These are phyloP conservation scores for Phalacrocorax pelagicus DNA, from an alignment of 2,113 vertebrate genomes.

Conservation along the genomic window DNA sequence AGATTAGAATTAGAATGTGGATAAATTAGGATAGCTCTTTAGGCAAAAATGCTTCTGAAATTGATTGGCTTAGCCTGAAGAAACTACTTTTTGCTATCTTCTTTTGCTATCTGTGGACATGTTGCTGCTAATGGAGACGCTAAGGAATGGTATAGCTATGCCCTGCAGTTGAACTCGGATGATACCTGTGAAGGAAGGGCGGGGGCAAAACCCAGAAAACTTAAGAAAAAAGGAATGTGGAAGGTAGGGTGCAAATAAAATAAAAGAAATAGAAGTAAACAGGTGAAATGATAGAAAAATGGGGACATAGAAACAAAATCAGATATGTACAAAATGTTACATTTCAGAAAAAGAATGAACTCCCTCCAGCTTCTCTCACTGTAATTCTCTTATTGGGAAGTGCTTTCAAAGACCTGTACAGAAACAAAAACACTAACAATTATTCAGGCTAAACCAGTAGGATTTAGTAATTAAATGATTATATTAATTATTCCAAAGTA, in stretches of 20 bases:
- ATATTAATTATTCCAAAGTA: neutral
- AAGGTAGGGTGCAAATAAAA: neutral
- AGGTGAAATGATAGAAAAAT: neutral
- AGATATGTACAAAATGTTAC: neutral
- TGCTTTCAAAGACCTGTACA: neutral
- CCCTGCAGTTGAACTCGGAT: neutral
- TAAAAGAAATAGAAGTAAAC: neutral
- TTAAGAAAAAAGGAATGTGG: neutral
- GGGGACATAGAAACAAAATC: neutral
- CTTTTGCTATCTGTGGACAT: neutral
- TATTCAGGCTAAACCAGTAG: neutral
- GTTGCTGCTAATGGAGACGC: neutral
- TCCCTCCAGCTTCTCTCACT: neutral
- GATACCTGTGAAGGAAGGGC: neutral
- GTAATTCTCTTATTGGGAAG: neutral
- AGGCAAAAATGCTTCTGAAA: neutral
- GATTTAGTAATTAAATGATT: constrained; percentile 14
- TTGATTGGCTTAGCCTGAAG: neutral
- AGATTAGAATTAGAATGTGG: neutral
- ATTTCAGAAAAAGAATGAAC: neutral
- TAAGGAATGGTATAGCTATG: neutral
- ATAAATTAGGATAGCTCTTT: neutral
- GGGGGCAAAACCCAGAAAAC: neutral
- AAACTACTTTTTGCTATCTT: neutral
- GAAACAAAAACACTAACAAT: neutral